phyloP scores from a whole-genome alignment of 2,113 vertebrate genomes.

The Apistogramma diplotaenia region DNA sequence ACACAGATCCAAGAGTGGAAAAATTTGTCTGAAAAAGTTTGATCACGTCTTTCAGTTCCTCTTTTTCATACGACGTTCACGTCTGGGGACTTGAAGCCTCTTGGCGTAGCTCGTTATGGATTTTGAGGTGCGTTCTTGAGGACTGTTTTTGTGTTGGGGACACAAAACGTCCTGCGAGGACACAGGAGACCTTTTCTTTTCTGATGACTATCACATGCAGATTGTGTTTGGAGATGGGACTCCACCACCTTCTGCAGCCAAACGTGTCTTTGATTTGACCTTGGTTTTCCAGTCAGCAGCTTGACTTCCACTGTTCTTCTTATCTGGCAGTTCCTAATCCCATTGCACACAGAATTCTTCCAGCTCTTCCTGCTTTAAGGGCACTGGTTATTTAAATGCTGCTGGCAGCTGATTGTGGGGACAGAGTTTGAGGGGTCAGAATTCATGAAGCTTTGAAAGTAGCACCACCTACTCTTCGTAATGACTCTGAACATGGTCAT shows the following conservation, averaged over 20 bases:
- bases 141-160: no score
- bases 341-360: background rate
- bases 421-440: no score
- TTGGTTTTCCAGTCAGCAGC: background rate
- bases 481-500: background rate
- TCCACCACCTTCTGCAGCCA: no score
- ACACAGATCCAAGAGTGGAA: background rate
- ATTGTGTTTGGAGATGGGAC: no score
- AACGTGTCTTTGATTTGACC: no score
- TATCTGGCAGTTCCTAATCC: background rate
- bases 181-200: no score
- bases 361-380: background rate
- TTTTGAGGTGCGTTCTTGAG: no score
- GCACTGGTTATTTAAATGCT: background rate
- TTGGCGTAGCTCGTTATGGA: no score
- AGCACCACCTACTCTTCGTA: background rate
- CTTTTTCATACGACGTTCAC: no score
- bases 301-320: background rate
- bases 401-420: background rate
- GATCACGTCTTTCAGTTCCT: background rate
- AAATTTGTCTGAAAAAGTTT: background rate
- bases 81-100: no score
- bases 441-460: background rate
- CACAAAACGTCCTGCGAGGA: no score
- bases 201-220: no score